phyloP scores from a whole-genome alignment of 2,888 invertebrate species.

The Caenorhabditis zanzibari region DNA sequence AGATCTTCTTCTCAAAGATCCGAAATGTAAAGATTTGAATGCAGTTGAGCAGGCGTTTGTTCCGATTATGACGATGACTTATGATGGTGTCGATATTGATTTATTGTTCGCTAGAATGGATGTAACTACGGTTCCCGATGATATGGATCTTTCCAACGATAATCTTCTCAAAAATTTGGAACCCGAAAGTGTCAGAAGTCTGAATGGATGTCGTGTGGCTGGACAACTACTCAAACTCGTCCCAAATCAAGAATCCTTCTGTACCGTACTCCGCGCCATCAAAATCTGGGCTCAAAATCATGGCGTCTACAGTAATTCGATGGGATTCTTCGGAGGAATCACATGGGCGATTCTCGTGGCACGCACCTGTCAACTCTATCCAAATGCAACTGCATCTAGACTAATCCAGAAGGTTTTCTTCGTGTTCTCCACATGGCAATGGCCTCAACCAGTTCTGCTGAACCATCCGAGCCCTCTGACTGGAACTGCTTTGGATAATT shows the following conservation, averaged over 20 bases:
- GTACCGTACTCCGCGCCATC: slow-evolving; percentile 93
- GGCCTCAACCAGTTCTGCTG: slow-evolving; percentile 91
- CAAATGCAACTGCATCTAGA: slow-evolving; percentile 95
- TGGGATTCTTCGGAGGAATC: slow-evolving; percentile 95
- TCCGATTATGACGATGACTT: slow-evolving; percentile 99
- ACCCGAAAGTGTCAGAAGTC: slow-evolving; percentile 90
- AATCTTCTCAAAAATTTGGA: slow-evolving; percentile 95
- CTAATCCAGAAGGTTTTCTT: slow-evolving; percentile 98
- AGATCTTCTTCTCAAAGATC: slow-evolving; percentile 90
- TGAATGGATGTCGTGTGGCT: slow-evolving; percentile 92
- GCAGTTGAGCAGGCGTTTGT: slow-evolving; percentile 98
- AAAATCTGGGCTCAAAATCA: slow-evolving; percentile 87
- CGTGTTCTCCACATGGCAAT: slow-evolving; percentile 94
- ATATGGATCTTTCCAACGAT: slow-evolving; percentile 92
- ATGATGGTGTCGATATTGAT: slow-evolving; percentile 97
- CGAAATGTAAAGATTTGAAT: slow-evolving; percentile 85
- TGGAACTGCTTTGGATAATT: slow-evolving; percentile 15
- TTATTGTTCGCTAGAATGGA: slow-evolving; percentile 96
- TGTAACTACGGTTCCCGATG: slow-evolving; percentile 92
- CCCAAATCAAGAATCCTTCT: slow-evolving; percentile 94
- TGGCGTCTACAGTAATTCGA: slow-evolving; percentile 95
- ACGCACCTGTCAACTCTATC: slow-evolving; percentile 97
- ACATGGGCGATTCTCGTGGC: slow-evolving; percentile 99
- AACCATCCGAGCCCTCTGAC: background rate
- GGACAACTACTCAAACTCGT: slow-evolving; percentile 95